These are phyloP conservation scores for Spisula solida DNA, from an alignment of 2,888 invertebrate genomes.

Conservation along the genomic window DNA sequence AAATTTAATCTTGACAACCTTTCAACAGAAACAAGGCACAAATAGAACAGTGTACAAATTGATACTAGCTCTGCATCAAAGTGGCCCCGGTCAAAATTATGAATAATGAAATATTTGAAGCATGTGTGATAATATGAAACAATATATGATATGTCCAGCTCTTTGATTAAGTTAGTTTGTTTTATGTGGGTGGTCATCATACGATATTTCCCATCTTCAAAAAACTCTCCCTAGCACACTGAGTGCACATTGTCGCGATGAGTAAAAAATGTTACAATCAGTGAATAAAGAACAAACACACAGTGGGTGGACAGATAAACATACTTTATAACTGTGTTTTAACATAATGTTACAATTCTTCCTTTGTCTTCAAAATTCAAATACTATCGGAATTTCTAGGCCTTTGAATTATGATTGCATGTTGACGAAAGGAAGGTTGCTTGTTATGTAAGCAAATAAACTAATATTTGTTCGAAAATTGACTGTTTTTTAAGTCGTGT, in stretches of 20 bases:
- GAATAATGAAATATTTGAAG: too few species aligned
- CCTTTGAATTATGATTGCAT: slow-evolving; percentile 36
- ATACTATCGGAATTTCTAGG: slow-evolving; percentile 28
- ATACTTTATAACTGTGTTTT: slow-evolving; percentile 6
- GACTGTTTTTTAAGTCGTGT: not conserved
- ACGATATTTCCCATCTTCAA: not conserved
- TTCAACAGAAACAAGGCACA: too few species aligned
- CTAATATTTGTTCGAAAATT: slow-evolving; percentile 37
- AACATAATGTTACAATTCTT: slow-evolving; percentile 16
- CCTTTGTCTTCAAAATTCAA: slow-evolving; percentile 32
- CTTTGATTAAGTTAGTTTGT: not conserved
- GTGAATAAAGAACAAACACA: not conserved
- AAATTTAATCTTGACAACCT: too few species aligned
- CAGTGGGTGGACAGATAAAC: slow-evolving; percentile 23
- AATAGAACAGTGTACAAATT: too few species aligned
- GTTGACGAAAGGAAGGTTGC: not conserved
- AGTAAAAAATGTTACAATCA: not conserved
- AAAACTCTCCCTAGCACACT: not conserved
- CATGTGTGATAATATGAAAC: too few species aligned
- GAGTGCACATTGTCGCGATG: not conserved
- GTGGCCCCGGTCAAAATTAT: too few species aligned
- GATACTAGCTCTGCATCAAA: too few species aligned
- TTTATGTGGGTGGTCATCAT: not conserved
- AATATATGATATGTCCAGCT: too few species aligned
- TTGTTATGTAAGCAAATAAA: slow-evolving; percentile 32